A percentile compares a stretch with the other conserved stretches of the same genome.
Evolutionary conservation across 2,797 vertebrate species (phyloP).

Genomic region (Oryzias dopingdopingensis): DNA sequence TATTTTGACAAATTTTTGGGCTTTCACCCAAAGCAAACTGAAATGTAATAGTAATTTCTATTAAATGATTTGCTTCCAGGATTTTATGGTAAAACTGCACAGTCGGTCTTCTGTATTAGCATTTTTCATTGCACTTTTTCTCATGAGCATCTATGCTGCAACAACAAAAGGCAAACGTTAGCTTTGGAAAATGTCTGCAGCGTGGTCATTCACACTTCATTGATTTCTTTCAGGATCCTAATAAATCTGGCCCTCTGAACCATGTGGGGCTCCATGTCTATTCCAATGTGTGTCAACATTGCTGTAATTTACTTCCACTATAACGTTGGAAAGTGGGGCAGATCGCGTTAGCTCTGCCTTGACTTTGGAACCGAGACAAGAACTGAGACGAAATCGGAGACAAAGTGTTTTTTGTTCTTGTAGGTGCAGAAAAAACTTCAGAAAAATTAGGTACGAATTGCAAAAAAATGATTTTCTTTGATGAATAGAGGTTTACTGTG

Average conservation of each 20-base stretch:
- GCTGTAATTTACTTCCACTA: not conserved
- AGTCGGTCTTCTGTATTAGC: too few relatives aligned
- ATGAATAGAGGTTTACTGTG: too few relatives aligned
- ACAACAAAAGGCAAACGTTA: not conserved
- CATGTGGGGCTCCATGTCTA: not conserved
- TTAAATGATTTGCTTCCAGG: too few relatives aligned
- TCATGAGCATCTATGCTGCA: too few relatives aligned
- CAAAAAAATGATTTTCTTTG: too few relatives aligned
- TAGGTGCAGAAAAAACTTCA: not conserved
- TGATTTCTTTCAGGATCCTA: not conserved
- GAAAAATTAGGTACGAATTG: too few relatives aligned
- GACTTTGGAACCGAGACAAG: not conserved
- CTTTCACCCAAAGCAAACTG: too few relatives aligned
- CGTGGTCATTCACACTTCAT: not conserved
- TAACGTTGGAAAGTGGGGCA: not conserved
- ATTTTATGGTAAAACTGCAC: too few relatives aligned
- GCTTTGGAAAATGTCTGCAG: conserved; percentile 1
- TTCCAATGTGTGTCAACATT: not conserved
- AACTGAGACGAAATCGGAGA: not conserved
- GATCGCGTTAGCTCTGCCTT: not conserved
- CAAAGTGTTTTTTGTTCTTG: not conserved
- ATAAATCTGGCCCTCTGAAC: not conserved
- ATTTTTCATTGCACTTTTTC: too few relatives aligned
- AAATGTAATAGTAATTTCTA: too few relatives aligned
- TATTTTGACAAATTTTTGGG: too few relatives aligned